Percentiles rank a stretch among this genome's conserved stretches.
These are phyloP conservation scores for Phrynocephalus versicolor DNA, from an alignment of 2,113 vertebrate species.

Conservation along the genomic window DNA sequence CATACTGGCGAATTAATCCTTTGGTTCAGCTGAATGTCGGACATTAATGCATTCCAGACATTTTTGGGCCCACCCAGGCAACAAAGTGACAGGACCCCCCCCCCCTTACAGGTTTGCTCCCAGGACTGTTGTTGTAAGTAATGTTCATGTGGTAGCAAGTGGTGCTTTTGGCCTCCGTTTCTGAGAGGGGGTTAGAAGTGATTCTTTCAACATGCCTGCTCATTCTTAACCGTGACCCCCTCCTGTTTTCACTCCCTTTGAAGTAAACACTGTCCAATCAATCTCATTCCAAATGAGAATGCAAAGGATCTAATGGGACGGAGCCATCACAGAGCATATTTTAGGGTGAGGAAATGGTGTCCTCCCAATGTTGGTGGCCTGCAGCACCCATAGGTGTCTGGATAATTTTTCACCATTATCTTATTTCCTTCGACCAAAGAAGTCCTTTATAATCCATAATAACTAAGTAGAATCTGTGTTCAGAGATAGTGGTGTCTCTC, in stretches of 20 bases:
- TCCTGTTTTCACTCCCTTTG: background rate
- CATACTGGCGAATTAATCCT: slow-evolving; percentile 80
- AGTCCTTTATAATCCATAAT: too few species aligned
- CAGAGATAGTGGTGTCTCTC: too few species aligned
- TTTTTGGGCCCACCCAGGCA: slow-evolving; percentile 72
- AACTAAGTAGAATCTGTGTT: too few species aligned
- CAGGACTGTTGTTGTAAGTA: rapidly evolving
- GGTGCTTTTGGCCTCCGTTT: background rate
- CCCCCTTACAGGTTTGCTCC: rapidly evolving
- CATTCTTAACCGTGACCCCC: background rate
- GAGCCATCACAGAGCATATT: background rate
- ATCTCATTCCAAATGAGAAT: background rate
- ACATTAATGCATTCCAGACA: slow-evolving; percentile 79
- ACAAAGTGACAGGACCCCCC: slow-evolving; percentile 32
- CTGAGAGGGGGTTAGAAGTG: background rate
- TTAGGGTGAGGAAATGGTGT: background rate
- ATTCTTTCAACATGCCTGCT: background rate
- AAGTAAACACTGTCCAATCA: background rate
- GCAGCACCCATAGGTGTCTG: background rate
- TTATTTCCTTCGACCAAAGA: too few species aligned
- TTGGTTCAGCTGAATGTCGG: slow-evolving; percentile 75
- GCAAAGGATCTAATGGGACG: background rate
- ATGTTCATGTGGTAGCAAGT: rapidly evolving
- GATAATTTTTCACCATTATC: too few species aligned
- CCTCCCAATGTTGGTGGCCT: background rate